Evolutionary conservation across 2,113 vertebrate genomes (phyloP).

Genomic region (Nibea albiflora): DNA sequence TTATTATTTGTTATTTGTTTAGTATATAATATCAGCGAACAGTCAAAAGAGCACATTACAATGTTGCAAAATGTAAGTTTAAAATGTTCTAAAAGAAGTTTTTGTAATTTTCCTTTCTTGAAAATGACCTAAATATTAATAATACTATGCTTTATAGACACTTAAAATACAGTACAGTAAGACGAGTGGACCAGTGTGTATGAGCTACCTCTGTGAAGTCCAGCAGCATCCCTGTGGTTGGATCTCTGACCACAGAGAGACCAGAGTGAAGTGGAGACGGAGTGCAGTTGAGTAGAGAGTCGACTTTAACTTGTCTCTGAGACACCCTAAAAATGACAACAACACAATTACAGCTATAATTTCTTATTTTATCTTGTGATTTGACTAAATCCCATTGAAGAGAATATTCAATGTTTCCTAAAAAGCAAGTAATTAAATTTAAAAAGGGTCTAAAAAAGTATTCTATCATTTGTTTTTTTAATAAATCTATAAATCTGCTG

Average conservation of each 20-base stretch:
- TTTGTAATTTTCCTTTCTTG: not conserved
- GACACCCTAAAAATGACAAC: slow-evolving; percentile 79
- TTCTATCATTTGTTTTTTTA: too few relatives aligned
- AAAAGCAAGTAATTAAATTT: too few relatives aligned
- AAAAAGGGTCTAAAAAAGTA: too few relatives aligned
- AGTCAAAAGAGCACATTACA: not conserved
- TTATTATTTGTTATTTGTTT: not conserved
- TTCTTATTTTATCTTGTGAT: too few relatives aligned
- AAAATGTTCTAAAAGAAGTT: too few relatives aligned
- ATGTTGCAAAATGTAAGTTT: not conserved
- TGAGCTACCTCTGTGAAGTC: slow-evolving; percentile 89
- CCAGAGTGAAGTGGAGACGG: slow-evolving; percentile 86
- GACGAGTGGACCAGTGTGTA: not conserved
- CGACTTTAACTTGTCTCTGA: slow-evolving; percentile 82
- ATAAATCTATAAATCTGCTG: too few relatives aligned
- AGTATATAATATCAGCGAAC: slow-evolving; percentile 3
- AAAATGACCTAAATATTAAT: too few relatives aligned
- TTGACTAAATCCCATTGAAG: too few relatives aligned
- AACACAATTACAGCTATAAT: slow-evolving; percentile 1
- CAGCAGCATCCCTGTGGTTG: slow-evolving; percentile 90
- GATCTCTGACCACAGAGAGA: slow-evolving; percentile 90
- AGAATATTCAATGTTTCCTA: too few relatives aligned
- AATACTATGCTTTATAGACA: not conserved
- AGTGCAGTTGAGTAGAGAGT: slow-evolving; percentile 83
- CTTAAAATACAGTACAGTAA: not conserved